These are phyloP conservation scores for Pontoporia blainvillei DNA, from an alignment of 2,113 vertebrate genomes.

Conservation along the genomic window DNA sequence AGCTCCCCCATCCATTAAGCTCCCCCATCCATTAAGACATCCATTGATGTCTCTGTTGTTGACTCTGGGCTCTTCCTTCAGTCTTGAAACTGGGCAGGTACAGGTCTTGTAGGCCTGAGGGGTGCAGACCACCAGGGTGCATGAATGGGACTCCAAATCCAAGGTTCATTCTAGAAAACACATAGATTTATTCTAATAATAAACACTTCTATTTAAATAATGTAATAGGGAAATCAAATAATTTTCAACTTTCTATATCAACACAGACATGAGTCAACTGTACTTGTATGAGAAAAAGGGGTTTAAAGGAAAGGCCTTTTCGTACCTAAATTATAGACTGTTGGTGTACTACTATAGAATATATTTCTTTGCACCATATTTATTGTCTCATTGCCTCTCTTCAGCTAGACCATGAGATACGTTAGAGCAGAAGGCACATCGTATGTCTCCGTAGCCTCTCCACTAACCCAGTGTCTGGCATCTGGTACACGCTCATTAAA, in stretches of 20 bases:
- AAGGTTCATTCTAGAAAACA: neutral
- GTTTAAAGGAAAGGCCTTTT: neutral
- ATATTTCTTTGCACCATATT: neutral
- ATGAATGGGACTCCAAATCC: neutral
- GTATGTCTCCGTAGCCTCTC: rapidly evolving
- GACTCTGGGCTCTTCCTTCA: rapidly evolving
- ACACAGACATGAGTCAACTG: neutral
- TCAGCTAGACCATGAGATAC: neutral
- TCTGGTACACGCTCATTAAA: neutral
- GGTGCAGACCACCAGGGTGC: too few relatives aligned
- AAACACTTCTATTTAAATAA: neutral
- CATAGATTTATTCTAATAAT: neutral
- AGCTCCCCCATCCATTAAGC: neutral
- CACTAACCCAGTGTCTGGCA: rapidly evolving
- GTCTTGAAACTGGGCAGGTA: rapidly evolving
- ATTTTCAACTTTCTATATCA: neutral
- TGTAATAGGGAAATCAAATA: neutral
- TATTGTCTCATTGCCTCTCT: rapidly evolving
- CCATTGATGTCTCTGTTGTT: neutral
- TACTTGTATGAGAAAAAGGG: neutral
- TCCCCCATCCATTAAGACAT: neutral
- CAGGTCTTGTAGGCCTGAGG: neutral
- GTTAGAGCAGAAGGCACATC: neutral
- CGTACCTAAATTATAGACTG: neutral
- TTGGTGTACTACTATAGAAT: neutral